Percentiles rank a stretch among this genome's conserved stretches.
Evolutionary conservation across 2,888 invertebrate species (phyloP).

Genomic region (Ennomos erosarius): DNA sequence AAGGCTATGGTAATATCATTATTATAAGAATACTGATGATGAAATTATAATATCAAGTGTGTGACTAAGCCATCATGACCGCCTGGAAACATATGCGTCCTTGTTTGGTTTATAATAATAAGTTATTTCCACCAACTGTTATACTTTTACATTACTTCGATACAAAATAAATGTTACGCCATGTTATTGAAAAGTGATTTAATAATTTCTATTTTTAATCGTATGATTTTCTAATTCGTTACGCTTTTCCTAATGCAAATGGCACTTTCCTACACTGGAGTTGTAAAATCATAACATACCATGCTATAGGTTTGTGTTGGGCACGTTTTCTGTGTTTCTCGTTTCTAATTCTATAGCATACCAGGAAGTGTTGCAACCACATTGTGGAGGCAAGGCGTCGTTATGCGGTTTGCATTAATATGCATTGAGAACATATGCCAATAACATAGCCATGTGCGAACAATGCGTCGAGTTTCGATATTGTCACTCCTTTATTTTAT

Average conservation of each 20-base stretch:
- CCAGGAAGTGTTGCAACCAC: conserved; percentile 74
- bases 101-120: conserved; percentile 51
- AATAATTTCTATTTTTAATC: no score
- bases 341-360: conserved; percentile 46
- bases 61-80: conserved; percentile 53
- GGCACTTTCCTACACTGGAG: conserved; percentile 15
- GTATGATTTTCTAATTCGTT: neutral
- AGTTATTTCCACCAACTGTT: conserved; percentile 40
- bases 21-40: conserved; percentile 53
- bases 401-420: conserved; percentile 72
- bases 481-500: conserved; percentile 44
- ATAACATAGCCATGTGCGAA: conserved; percentile 46
- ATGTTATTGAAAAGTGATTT: no score
- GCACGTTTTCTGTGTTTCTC: conserved; percentile 45
- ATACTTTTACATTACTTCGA: conserved; percentile 22
- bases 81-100: conserved; percentile 69
- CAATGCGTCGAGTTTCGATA: conserved; percentile 50
- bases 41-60: conserved; percentile 54
- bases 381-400: conserved; percentile 62
- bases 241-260: conserved; percentile 25
- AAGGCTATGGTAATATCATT: conserved; percentile 58
- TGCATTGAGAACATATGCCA: conserved; percentile 62
- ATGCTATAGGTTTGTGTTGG: conserved; percentile 22
- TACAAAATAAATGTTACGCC: no score
- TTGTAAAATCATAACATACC: conserved; percentile 6